Evolutionary conservation across 2,797 vertebrate genomes (phyloP).

Genomic region (Chiroxiphia lanceolata): DNA sequence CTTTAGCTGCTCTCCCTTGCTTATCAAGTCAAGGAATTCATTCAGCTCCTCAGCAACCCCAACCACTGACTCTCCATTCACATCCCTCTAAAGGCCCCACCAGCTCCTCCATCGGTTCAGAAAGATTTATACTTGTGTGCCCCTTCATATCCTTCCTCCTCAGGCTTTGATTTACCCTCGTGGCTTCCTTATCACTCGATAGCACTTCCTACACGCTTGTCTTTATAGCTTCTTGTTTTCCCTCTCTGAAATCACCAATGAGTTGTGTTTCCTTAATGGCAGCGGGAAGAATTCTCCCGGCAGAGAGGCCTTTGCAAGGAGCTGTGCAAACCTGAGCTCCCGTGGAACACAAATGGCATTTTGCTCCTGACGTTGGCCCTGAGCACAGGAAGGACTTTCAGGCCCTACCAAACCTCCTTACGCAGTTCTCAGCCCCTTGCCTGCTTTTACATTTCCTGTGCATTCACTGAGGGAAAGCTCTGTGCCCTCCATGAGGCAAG

Average conservation of each 20-base stretch:
- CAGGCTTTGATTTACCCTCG: slow-evolving; percentile 51
- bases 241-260: neutral
- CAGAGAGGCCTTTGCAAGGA: neutral
- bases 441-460: slow-evolving; percentile 37
- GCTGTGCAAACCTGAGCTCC: neutral
- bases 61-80: slow-evolving; percentile 1
- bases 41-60: slow-evolving; percentile 38
- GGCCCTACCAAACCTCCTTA: neutral
- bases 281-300: neutral
- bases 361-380: neutral
- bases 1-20: slow-evolving; percentile 36
- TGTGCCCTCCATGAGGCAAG: neutral
- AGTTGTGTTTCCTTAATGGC: slow-evolving; percentile 27
- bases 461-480: slow-evolving; percentile 9
- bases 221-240: neutral
- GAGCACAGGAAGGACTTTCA: slow-evolving; percentile 40
- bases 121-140: slow-evolving; percentile 47
- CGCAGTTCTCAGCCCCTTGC: neutral
- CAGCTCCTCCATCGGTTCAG: neutral
- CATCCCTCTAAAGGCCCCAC: slow-evolving; percentile 3
- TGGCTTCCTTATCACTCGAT: slow-evolving; percentile 32
- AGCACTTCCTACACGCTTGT: slow-evolving; percentile 42
- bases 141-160: slow-evolving; percentile 49
- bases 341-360: neutral
- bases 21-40: slow-evolving; percentile 42